Conservation (phyloP, 53 echinoderm and acorn worm genomes). For the Temnopleurus reevesii region DNA sequence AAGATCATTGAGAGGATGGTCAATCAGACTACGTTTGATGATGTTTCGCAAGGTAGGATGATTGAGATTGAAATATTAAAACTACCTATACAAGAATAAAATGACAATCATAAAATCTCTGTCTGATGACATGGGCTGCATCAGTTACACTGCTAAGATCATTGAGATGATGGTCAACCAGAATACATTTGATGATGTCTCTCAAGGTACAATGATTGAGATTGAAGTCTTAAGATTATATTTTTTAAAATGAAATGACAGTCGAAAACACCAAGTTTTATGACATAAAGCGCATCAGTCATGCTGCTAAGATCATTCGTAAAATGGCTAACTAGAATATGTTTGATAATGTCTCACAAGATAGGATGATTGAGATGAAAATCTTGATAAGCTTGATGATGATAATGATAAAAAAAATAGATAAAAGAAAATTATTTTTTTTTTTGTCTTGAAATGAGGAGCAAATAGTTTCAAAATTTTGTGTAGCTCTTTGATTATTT, state of each 20-base stretch:
- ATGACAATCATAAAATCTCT: slow-evolving; percentile 93
- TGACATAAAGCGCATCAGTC: slow-evolving; percentile 87
- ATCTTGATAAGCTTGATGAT: too few relatives aligned
- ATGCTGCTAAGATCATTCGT: slow-evolving; percentile 91
- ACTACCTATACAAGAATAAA: slow-evolving; percentile 99
- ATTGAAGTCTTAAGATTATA: too few relatives aligned
- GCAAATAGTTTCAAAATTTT: too few relatives aligned
- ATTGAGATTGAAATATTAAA: too few relatives aligned
- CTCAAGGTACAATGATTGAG: slow-evolving; percentile 79
- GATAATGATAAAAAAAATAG: too few relatives aligned
- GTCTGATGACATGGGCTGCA: slow-evolving; percentile 92
- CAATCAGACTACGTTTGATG: slow-evolving; percentile 98
- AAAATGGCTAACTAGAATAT: slow-evolving; percentile 99
- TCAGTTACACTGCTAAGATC: slow-evolving; percentile 86
- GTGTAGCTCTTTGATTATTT: too few relatives aligned
- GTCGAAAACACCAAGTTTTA: slow-evolving; percentile 93
- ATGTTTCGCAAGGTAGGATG: slow-evolving; percentile 89
- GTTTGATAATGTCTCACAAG: slow-evolving; percentile 97
- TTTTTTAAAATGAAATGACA: slow-evolving; percentile 97
- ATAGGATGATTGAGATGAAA: slow-evolving; percentile 54
- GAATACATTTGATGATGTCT: slow-evolving; percentile 96
- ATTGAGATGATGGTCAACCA: slow-evolving; percentile 99
- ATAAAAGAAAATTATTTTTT: too few relatives aligned
- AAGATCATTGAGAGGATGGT: slow-evolving; percentile 99
- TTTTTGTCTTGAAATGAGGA: too few relatives aligned